A percentile compares a stretch with the other conserved stretches of the same genome.
Conservation (phyloP, 2,113 vertebrate species). For the Thinocorus orbignyianus region DNA sequence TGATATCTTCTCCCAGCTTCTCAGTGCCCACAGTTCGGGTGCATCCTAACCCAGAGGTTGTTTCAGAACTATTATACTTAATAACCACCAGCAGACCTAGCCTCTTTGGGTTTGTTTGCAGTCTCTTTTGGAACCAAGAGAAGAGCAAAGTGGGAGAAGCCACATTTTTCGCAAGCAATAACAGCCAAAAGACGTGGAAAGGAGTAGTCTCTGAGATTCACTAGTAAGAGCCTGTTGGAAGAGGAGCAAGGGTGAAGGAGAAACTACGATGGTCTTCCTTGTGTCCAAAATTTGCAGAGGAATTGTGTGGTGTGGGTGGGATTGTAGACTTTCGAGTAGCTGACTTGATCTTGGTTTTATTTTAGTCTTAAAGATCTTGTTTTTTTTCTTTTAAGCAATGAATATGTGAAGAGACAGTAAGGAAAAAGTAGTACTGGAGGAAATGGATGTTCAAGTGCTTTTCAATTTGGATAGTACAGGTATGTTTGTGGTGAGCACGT, state of each 20-base stretch:
- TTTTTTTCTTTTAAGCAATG: not conserved
- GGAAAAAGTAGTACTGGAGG: not conserved
- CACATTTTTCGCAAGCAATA: not conserved
- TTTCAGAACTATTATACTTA: accelerated
- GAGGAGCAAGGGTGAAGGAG: not conserved
- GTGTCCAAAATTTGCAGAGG: not conserved
- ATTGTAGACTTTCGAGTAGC: not conserved
- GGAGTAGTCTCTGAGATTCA: not conserved
- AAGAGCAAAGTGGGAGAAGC: not conserved
- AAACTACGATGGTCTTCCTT: not conserved
- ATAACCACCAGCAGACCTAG: not conserved
- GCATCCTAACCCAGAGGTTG: not conserved
- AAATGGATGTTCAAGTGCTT: not conserved
- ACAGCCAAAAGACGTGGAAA: not conserved
- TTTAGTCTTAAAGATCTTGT: not conserved
- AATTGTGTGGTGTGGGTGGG: not conserved
- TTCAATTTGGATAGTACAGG: not conserved
- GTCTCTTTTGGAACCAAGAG: not conserved
- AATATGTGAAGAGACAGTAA: not conserved
- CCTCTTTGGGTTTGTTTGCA: not conserved
- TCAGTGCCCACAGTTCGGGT: not conserved
- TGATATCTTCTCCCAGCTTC: not conserved
- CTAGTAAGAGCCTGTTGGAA: not conserved
- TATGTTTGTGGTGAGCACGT: not conserved
- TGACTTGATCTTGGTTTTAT: not conserved